Percentiles rank a stretch among this genome's conserved stretches.
Evolutionary conservation across 1,140 invertebrate genomes (phyloP).

Genomic region (Lepeophtheirus salmonis): DNA sequence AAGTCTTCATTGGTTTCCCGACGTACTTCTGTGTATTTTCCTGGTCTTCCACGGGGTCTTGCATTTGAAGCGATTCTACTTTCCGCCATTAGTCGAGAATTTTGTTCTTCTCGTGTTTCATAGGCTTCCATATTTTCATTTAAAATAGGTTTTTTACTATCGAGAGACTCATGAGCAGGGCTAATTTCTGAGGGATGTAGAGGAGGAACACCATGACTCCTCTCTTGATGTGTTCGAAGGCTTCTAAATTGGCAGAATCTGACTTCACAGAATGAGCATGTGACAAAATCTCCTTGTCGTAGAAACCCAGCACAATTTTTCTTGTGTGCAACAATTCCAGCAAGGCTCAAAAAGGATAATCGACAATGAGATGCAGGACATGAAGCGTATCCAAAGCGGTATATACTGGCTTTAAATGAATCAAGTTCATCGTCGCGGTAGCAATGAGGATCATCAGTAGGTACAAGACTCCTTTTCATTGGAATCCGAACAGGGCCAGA

Average conservation of each 20-base stretch:
- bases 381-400: neutral
- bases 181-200: no score
- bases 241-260: neutral
- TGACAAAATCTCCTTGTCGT: neutral
- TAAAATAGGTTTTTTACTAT: neutral
- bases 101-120: neutral
- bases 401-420: neutral
- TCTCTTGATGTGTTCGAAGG: neutral
- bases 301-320: neutral
- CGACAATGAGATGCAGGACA: neutral
- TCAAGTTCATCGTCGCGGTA: neutral
- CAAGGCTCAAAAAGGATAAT: neutral
- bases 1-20: neutral
- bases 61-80: neutral
- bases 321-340: slow-evolving; percentile 3
- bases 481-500: neutral
- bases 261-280: neutral
- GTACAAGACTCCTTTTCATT: neutral
- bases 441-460: neutral
- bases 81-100: neutral
- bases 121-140: neutral
- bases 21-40: neutral
- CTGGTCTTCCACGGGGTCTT: neutral
- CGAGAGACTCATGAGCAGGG: no score
- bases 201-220: neutral